A percentile compares a stretch with the other conserved stretches of the same genome.
These are phyloP conservation scores for Trididemnum clinides DNA, from an alignment of 23 tunicate species.

Conservation along the genomic window DNA sequence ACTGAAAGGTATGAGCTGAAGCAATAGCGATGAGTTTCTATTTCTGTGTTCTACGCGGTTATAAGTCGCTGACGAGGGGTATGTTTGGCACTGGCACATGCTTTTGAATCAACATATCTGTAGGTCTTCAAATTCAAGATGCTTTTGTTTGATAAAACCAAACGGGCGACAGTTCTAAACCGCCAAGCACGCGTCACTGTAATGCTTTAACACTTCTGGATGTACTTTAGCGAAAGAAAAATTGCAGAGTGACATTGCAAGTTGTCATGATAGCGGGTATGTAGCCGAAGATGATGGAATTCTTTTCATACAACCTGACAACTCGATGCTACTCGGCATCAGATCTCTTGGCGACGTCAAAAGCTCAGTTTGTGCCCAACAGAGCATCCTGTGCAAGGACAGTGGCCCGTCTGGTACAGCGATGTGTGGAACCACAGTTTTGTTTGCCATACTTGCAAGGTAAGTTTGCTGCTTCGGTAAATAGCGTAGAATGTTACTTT, in stretches of 20 bases:
- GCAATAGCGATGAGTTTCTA: too few species aligned
- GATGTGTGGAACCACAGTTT: conserved; percentile 39
- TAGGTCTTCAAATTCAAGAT: too few species aligned
- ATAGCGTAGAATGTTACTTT: too few species aligned
- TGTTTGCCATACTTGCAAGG: conserved; percentile 55
- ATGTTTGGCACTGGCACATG: too few species aligned
- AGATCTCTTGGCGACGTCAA: conserved; percentile 38
- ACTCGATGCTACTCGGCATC: conserved; percentile 3
- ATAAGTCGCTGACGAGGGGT: too few species aligned
- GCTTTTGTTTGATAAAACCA: too few species aligned
- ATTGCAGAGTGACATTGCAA: conserved; percentile 23
- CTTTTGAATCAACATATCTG: too few species aligned
- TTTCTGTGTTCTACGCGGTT: too few species aligned
- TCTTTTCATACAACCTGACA: conserved; percentile 55
- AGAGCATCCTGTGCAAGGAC: conserved; percentile 34
- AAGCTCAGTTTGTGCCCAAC: conserved; percentile 68
- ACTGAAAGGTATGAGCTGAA: conserved; percentile 59
- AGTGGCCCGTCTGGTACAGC: conserved; percentile 33
- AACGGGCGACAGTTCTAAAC: too few species aligned
- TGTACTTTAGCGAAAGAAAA: conserved; percentile 77
- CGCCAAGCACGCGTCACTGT: too few species aligned
- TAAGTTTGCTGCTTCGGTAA: too few species aligned
- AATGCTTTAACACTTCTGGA: not conserved
- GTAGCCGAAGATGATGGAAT: conserved; percentile 70
- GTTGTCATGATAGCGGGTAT: not conserved